Base-by-base conservation (phyloP, 2,888 invertebrate genomes). In the Brassicogethes aeneus region DNA sequence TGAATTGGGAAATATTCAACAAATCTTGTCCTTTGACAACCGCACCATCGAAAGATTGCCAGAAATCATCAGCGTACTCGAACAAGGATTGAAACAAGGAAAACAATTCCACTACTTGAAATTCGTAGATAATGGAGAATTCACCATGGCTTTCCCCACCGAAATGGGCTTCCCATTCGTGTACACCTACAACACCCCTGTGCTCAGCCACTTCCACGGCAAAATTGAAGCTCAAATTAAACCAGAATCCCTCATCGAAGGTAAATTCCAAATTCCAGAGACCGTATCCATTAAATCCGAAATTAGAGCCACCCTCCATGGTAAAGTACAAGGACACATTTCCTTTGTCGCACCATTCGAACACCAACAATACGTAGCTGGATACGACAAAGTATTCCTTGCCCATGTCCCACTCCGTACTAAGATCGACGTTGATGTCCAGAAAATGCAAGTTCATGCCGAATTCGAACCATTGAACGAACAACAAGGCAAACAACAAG, bases 151-250 rank as follows among this genome's bases (percentile, higher is more conserved):
- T 64, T 79, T 83, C 72, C 83, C 85, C 2, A 74, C 81, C n/a
- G 78, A 77, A 42, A 75, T 74, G 52, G 85, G 85, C 61, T 68
- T 84, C 51, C 84, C 85, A 8, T 82, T 82, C 61, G 65, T 78
- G 43, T 82, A 71, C 64, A 75, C 74, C 39, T 73, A 77, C 54
- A 75, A 76, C 40, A 71, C 70, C 40, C 82, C 82, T 7, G 68
- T 72, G 8, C 61, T 79, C 14, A 48, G 79, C 15, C 74, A 73
- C 48, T 50, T 76, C 7, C 66, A 72, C 46, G 73, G 74, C 42
- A 69, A 74, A 41, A 56, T 71, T 2, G 69, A 71, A 42, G 73
- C 68, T 34, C 59, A 65, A 42, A 56, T 73, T 15, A 62, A 70
- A 52, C 62, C 70, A 8, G 52, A 59, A 40, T 40, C 65, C 30